Conservation (phyloP, 2,797 vertebrate genomes). For the Onychomys torridus region DNA sequence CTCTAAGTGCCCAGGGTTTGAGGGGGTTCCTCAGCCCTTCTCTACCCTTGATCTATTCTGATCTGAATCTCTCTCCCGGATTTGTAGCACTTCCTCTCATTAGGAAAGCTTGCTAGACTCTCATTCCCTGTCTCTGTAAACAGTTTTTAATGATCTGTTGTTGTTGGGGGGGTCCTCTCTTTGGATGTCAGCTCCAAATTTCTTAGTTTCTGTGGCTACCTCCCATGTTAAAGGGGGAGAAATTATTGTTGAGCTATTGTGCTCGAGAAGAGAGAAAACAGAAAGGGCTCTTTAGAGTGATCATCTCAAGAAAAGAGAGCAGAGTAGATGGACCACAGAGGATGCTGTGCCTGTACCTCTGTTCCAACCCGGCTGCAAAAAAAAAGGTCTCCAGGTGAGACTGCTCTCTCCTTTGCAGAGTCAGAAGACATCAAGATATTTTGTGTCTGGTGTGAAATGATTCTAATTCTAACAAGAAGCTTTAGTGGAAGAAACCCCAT, state of each 20-base stretch:
- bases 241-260: constrained; percentile 61
- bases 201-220: constrained; percentile 39
- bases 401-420: constrained; percentile 39
- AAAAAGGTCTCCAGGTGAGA: constrained; percentile 58
- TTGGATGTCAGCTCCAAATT: not conserved
- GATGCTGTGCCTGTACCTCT: not conserved
- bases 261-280: constrained; percentile 61
- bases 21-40: not conserved
- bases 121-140: constrained; percentile 25
- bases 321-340: constrained; percentile 55
- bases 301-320: constrained; percentile 62
- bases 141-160: constrained; percentile 65
- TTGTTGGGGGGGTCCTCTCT: constrained; percentile 60
- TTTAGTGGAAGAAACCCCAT: not conserved
- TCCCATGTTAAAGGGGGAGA: constrained; percentile 57
- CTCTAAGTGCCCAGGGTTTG: constrained; percentile 41
- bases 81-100: constrained; percentile 45
- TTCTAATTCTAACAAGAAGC: constrained; percentile 70
- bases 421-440: constrained; percentile 35
- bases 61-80: constrained; percentile 20
- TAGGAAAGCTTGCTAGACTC: constrained; percentile 75
- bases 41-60: constrained; percentile 1
- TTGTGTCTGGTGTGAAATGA: constrained; percentile 44
- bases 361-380: not conserved
- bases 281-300: constrained; percentile 71